Base-by-base conservation (phyloP, 2,113 vertebrate genomes). In the Acinonyx jubatus region DNA sequence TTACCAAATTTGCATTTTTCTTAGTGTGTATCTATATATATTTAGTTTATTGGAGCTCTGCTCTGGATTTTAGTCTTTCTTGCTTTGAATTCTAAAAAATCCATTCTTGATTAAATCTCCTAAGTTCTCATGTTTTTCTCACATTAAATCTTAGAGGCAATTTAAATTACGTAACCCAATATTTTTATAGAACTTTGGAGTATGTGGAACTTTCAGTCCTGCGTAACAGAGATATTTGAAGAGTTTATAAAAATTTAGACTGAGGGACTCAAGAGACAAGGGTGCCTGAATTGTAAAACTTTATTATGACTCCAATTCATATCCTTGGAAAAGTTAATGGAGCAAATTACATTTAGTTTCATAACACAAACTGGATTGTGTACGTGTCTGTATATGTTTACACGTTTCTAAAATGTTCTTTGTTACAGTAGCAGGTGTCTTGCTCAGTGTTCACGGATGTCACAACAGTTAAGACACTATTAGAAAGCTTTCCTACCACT, bases 81-180 rank as follows among this genome's bases (percentile, higher is more conserved):
- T 68, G 31, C 93, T 81, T 97, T 94, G 65, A 92, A 36, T 89
- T 97, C 71, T 97, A 71, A 93, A 93, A 97, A 81, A 31, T 90
- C 31, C 94, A 0, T 65, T 94, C 10, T 63, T 65, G 36, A 73
- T 93, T 87, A 83, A 92, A 66, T 92, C 31, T 74, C 89, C 48
- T 0, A 57, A 83, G 36, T 31, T 12, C 6, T 68, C 38, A 33
- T 81, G 7, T 91, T 97, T 93, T 96, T 71, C 45, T 95, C 31
- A 96, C 27, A 50, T 94, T 96, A 87, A n/a, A 50, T 80, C 86
- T 95, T 96, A 96, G 76, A 94, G 33, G 11, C 36, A 87, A 78
- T 83, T 95, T 91, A 82, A 91, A 89, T 88, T 78, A 63, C 76
- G 1, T 80, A 85, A 63, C 19, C 8, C 80, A 15, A 9, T 90